A percentile compares a stretch with the other conserved stretches of the same genome.
phyloP scores from a whole-genome alignment of 2,888 invertebrate species.

The Exephanes ischioxanthus region DNA sequence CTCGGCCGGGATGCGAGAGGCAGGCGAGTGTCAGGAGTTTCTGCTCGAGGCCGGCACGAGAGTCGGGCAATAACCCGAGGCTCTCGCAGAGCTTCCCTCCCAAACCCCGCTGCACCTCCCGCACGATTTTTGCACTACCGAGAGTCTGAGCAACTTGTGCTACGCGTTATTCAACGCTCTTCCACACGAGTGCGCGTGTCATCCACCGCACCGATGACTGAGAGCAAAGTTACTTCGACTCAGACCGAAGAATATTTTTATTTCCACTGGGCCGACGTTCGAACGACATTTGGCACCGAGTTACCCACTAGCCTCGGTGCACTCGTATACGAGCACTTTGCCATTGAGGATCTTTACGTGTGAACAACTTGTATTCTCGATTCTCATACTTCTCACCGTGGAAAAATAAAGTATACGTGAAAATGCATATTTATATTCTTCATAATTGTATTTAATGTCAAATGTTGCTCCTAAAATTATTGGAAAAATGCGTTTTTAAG shows the following conservation, averaged over 20 bases:
- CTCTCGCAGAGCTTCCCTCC: not conserved
- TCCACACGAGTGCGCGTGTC: not conserved
- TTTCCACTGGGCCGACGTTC: slow-evolving; percentile 75
- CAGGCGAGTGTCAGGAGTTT: slow-evolving; percentile 40
- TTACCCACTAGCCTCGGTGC: slow-evolving; percentile 62
- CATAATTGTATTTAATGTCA: no score
- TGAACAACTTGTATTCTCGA: not conserved
- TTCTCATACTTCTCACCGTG: no score
- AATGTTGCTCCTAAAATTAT: no score
- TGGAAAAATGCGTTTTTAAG: no score
- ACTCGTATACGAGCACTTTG: not conserved
- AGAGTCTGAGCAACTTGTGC: not conserved
- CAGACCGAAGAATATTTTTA: slow-evolving; percentile 73
- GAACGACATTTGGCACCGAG: slow-evolving; percentile 70
- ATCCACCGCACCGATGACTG: slow-evolving; percentile 12
- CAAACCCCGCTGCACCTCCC: not conserved
- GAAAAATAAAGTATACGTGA: no score
- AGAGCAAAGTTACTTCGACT: slow-evolving; percentile 17
- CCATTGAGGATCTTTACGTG: not conserved
- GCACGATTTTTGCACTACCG: not conserved
- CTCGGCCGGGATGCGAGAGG: slow-evolving; percentile 63
- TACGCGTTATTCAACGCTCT: slow-evolving; percentile 2
- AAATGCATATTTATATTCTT: no score
- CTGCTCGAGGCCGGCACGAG: slow-evolving; percentile 2
- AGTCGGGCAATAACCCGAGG: not conserved